Evolutionary conservation across 1,140 invertebrate species (phyloP).

Genomic region (Wasmannia auropunctata): DNA sequence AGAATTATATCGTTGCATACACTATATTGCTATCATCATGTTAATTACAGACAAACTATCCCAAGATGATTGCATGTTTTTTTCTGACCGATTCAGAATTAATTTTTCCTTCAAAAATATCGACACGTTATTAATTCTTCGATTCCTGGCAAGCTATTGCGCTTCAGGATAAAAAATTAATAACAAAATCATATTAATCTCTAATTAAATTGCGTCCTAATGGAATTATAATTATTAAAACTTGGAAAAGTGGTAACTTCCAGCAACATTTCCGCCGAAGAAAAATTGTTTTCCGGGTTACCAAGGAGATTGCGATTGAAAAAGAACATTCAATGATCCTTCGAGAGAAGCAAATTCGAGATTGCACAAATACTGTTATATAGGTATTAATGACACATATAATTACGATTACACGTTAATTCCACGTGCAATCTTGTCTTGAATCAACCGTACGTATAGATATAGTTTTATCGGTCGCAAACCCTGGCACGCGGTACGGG

Average conservation of each 20-base stretch:
- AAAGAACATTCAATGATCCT: background rate
- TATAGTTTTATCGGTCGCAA: conserved; percentile 22
- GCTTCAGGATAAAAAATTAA: background rate
- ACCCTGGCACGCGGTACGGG: background rate
- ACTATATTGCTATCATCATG: background rate
- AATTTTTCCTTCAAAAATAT: background rate
- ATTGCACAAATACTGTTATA: background rate
- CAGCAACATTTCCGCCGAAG: background rate
- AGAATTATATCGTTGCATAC: background rate
- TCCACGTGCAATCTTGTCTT: background rate
- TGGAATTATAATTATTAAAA: background rate
- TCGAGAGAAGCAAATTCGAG: background rate
- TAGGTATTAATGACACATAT: background rate
- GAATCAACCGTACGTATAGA: background rate
- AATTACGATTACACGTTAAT: background rate
- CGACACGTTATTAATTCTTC: background rate
- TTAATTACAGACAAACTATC: background rate
- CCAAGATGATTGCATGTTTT: background rate
- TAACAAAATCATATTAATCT: background rate
- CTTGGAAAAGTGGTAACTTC: background rate
- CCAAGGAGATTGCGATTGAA: background rate
- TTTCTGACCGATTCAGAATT: background rate
- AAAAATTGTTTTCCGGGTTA: background rate
- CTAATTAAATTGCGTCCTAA: background rate
- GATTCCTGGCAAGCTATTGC: background rate